Conservation (phyloP, 2,113 vertebrate species). For the Hassar affinis region DNA sequence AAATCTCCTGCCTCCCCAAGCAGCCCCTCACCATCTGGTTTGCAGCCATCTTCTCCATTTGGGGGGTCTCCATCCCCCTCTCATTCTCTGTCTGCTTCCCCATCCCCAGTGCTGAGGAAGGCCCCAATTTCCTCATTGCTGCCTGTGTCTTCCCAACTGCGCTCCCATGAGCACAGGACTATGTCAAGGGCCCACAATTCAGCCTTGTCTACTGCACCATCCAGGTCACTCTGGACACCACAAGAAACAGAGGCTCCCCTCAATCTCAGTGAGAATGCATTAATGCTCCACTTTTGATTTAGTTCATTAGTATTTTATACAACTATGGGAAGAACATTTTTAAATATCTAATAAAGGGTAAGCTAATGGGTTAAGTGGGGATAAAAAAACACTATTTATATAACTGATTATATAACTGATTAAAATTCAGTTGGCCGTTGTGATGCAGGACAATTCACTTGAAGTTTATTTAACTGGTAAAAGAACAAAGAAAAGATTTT, state of each 20-base stretch:
- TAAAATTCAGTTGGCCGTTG: background rate
- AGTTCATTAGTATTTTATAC: background rate
- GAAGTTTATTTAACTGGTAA: too few species aligned
- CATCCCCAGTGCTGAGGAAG: constrained; percentile 83
- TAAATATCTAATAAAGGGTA: background rate
- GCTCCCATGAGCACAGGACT: constrained; percentile 79
- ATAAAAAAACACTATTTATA: background rate
- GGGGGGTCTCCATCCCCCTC: constrained; percentile 61
- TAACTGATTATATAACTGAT: background rate
- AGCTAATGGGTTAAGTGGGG: background rate
- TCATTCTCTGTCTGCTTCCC: constrained; percentile 67
- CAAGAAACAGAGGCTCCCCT: constrained; percentile 90
- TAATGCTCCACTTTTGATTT: background rate
- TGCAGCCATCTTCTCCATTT: constrained; percentile 72
- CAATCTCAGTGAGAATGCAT: constrained; percentile 87
- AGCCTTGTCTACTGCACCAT: constrained; percentile 49
- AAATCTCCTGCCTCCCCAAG: constrained; percentile 61
- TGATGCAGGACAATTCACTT: background rate
- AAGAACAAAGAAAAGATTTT: too few species aligned
- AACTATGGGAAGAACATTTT: background rate
- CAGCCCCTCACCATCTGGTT: constrained; percentile 66
- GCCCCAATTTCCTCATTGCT: constrained; percentile 79
- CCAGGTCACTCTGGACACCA: constrained; percentile 78
- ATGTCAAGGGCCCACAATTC: constrained; percentile 64
- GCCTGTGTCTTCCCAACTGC: constrained; percentile 78